phyloP scores from a whole-genome alignment of 2,797 vertebrate genomes.

The Acridotheres tristis region DNA sequence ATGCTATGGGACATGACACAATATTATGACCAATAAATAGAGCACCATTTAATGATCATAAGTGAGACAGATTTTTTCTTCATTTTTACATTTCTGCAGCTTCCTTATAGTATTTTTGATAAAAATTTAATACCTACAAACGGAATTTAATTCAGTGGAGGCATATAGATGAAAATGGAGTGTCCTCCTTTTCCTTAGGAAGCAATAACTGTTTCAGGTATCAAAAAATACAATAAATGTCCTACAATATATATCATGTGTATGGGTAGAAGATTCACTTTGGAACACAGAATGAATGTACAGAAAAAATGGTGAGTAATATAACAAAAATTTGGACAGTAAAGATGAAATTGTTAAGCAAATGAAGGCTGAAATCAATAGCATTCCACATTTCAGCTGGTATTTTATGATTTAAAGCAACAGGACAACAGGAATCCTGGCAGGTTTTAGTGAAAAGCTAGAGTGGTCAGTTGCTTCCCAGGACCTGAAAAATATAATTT shows the following conservation, averaged over 20 bases:
- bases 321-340: neutral
- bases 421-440: neutral
- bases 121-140: neutral
- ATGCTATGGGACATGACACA: neutral
- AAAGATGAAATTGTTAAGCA: neutral
- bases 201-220: neutral
- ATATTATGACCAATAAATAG: neutral
- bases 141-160: neutral
- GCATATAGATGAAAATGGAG: neutral
- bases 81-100: neutral
- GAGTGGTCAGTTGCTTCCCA: neutral
- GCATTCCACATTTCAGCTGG: neutral
- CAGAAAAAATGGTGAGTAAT: neutral
- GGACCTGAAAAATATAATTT: neutral
- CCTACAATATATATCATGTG: fast-evolving
- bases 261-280: neutral
- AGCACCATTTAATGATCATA: neutral
- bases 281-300: neutral
- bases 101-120: neutral
- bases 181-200: neutral
- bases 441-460: neutral
- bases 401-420: neutral
- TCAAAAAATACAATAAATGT: neutral
- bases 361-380: neutral
- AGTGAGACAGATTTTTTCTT: neutral